These are phyloP conservation scores for Holacanthus passer DNA, from an alignment of 2,113 vertebrate genomes.

Conservation along the genomic window DNA sequence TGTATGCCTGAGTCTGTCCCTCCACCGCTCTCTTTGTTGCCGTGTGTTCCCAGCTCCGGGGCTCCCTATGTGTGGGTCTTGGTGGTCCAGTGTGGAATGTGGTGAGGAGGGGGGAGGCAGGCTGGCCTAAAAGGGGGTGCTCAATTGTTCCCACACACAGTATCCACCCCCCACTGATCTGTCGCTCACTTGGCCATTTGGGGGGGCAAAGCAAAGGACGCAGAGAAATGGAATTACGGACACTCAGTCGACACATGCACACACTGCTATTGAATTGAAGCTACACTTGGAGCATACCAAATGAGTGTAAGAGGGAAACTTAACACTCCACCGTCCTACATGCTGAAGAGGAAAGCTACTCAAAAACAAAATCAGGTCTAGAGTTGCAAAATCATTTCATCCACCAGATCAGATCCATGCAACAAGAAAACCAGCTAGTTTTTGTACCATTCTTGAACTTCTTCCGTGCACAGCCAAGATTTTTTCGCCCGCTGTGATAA, in stretches of 20 bases:
- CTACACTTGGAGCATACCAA: conserved; percentile 64
- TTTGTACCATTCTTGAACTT: not conserved
- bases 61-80: conserved; percentile 87
- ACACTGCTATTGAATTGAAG: conserved; percentile 52
- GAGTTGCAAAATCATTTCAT: conserved; percentile 12
- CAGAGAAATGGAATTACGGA: conserved; percentile 58
- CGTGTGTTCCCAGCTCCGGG: conserved; percentile 75
- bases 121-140: conserved; percentile 80
- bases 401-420: not conserved
- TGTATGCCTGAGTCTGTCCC: conserved; percentile 61
- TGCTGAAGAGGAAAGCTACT: conserved; percentile 33
- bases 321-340: conserved; percentile 61
- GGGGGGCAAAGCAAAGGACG: conserved; percentile 56
- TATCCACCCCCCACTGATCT: conserved; percentile 82
- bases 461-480: not conserved
- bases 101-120: conserved; percentile 78
- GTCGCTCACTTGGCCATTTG: conserved; percentile 76
- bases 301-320: conserved; percentile 47
- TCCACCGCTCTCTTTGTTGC: conserved; percentile 76
- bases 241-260: conserved; percentile 25
- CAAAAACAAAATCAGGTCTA: conserved; percentile 14
- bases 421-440: conserved; percentile 4
- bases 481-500: conserved; percentile 36
- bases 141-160: conserved; percentile 95
- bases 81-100: conserved; percentile 95